phyloP scores from a whole-genome alignment of 2,113 vertebrate genomes.

The Orcinus orca region DNA sequence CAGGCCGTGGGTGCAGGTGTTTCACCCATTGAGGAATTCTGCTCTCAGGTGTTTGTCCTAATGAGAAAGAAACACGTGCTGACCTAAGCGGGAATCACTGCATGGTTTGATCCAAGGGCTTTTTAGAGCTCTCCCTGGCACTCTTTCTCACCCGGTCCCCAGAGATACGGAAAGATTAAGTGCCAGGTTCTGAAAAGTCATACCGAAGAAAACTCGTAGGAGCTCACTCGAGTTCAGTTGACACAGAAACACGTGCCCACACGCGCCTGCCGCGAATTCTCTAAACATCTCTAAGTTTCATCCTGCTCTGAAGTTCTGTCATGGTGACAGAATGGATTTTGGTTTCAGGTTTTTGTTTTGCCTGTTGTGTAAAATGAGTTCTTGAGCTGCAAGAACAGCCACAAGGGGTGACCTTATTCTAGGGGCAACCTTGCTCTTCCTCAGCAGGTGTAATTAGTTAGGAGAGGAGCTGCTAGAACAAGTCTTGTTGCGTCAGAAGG shows the following conservation, averaged over 20 bases:
- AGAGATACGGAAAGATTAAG: rapidly evolving
- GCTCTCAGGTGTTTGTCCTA: not conserved
- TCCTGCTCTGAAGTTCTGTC: not conserved
- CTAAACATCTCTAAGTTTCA: not conserved
- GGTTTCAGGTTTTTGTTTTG: not conserved
- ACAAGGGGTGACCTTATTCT: not conserved
- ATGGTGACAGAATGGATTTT: not conserved
- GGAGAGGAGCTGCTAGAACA: not conserved
- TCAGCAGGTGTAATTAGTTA: not conserved
- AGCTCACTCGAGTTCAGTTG: not conserved
- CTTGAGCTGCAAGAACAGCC: not conserved
- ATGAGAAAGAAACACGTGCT: not conserved
- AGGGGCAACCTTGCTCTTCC: not conserved
- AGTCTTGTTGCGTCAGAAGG: not conserved
- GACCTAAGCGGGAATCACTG: not conserved
- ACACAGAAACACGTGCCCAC: not conserved
- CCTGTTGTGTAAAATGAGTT: not conserved
- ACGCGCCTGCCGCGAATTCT: not conserved
- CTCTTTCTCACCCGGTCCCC: not conserved
- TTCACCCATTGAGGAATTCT: not conserved
- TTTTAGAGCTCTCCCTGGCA: not conserved
- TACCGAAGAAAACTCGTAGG: not conserved
- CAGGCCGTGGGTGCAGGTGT: not conserved
- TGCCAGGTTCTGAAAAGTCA: not conserved
- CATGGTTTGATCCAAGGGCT: not conserved